Conservation (phyloP, 92 coral and sea anemone genomes). For the Zoanthus sansibaricus region DNA sequence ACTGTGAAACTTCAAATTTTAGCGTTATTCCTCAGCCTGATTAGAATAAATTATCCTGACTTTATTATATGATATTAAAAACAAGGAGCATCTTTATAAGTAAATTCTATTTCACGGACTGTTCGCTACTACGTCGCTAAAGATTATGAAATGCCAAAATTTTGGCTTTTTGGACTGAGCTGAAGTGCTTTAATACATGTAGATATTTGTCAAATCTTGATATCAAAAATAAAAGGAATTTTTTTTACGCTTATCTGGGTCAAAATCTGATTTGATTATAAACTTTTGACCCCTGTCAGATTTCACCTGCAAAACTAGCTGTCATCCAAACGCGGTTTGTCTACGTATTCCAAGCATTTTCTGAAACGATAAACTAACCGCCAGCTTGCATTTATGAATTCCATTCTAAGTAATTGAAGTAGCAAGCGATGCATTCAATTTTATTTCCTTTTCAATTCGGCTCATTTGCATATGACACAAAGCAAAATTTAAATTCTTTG, state of each 20-base stretch:
- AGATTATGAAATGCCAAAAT: no score
- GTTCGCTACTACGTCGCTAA: no score
- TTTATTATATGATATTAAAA: no score
- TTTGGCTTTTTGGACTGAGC: no score
- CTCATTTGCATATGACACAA: conserved; percentile 28
- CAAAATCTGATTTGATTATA: conserved; percentile 12
- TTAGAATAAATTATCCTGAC: no score
- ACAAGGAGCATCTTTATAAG: no score
- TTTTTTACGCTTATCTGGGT: neutral
- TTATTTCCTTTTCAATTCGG: conserved; percentile 2
- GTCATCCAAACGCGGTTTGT: neutral
- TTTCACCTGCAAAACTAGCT: neutral
- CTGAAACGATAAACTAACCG: conserved; percentile 6
- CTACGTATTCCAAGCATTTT: conserved; percentile 20
- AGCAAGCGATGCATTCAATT: neutral
- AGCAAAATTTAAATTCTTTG: conserved; percentile 2
- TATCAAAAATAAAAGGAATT: no score
- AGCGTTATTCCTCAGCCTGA: no score
- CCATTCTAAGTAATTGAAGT: conserved; percentile 9
- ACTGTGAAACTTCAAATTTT: no score
- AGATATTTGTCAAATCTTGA: no score
- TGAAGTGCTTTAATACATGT: no score
- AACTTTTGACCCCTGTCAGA: conserved; percentile 32
- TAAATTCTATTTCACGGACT: no score
- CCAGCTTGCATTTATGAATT: conserved; percentile 32